Evolutionary conservation across 2,888 invertebrate genomes (phyloP), one percentile per base, ranked within the genome.

Genomic region (Dysmachus trigonus): DNA sequence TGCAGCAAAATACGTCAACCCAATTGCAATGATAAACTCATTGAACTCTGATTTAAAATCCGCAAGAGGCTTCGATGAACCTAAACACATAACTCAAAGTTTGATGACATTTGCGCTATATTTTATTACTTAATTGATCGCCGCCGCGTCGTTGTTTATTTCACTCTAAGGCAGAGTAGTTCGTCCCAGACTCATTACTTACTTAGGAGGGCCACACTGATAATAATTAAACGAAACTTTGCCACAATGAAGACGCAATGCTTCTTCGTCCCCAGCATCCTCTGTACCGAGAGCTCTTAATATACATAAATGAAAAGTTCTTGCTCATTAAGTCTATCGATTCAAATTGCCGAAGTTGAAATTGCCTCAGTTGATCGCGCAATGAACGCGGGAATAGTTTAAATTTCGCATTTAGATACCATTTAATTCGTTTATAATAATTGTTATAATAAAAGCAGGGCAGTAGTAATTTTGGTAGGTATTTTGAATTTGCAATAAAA

Each of bases 101-200:
- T 77, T 77, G 30, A 27, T 35, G 77, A 51, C 77, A 47, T 47
- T 27, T 47, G 77, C 77, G 47, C 77, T 77, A 77, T 2, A 74
- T 74, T 74, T 76, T 22, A 13, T 76, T 76, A 76, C 15, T 76
- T 76, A 76, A 76, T 35, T 35, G 76, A 76, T 10, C 27, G 27
- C 62, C 27, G 27, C 27, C n/a, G 18, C 38, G 38, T 41, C 38
- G 47, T 47, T n/a, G 47, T 47, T 53, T 27, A 62, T 76, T 33
- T 74, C 18, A 22, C 13, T 35, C 38, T 76, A 13, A 76, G 10
- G 76, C 33, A n/a, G 15, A 33, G 15, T 13, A 33, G 7, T 7
- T n/a, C 33, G 18, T 38, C 15, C 18, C 18, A 41, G 41, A 38
- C 76, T 35, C 18, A 35, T 76, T 22, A 35, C 22, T 76, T 76